Evolutionary conservation across 1,140 invertebrate genomes (phyloP).

Genomic region (Pygmarrhopalites habei): DNA sequence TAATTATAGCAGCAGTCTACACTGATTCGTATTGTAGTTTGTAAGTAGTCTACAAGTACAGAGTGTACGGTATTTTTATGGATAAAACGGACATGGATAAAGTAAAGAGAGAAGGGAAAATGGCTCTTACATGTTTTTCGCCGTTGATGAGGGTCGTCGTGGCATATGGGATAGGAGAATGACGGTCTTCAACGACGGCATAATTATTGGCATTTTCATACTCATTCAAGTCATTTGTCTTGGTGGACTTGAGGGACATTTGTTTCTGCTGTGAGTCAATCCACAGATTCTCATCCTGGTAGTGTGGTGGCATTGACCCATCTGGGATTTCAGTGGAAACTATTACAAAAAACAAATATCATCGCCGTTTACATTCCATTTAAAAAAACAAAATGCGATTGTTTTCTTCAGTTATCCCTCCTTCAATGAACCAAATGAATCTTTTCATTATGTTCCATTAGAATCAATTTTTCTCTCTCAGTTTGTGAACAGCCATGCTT

Average conservation of each 20-base stretch:
- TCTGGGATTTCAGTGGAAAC: slow-evolving; percentile 38
- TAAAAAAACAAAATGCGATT: too few species aligned
- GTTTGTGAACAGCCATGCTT: too few species aligned
- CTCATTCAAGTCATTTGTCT: slow-evolving; percentile 38
- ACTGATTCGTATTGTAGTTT: too few species aligned
- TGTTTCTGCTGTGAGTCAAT: slow-evolving; percentile 38
- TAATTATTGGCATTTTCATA: slow-evolving; percentile 40
- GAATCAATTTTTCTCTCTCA: too few species aligned
- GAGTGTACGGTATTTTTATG: too few species aligned
- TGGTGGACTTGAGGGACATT: slow-evolving; percentile 36
- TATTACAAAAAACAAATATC: slow-evolving; percentile 16
- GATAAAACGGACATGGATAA: too few species aligned
- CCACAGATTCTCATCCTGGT: slow-evolving; percentile 38
- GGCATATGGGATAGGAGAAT: slow-evolving; percentile 42
- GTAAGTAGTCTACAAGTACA: too few species aligned
- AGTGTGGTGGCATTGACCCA: slow-evolving; percentile 39
- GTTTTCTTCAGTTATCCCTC: too few species aligned
- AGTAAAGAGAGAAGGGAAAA: not conserved
- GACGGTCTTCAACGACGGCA: slow-evolving; percentile 39
- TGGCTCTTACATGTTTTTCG: slow-evolving; percentile 37
- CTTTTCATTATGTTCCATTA: too few species aligned
- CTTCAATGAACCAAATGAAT: too few species aligned
- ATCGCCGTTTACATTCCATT: too few species aligned
- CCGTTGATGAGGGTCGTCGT: slow-evolving; percentile 41
- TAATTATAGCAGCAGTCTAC: too few species aligned